Base-by-base conservation (phyloP, 2,797 vertebrate genomes). In the Merluccius polli region DNA sequence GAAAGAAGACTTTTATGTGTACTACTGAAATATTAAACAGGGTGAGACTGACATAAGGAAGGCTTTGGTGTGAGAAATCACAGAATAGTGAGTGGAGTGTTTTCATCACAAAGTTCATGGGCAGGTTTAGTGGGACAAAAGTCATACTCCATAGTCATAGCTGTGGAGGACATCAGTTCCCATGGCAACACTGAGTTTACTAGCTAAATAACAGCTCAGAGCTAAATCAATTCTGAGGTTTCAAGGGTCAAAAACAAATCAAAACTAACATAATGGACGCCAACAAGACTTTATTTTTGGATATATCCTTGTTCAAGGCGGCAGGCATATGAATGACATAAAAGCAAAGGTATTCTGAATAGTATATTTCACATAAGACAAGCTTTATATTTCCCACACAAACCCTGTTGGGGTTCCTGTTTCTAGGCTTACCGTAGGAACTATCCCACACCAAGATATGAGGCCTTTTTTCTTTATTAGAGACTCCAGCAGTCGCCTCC, bases 401-500 rank as follows among this genome's bases (percentile, higher is more conserved):
- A 21, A 18, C 41, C 41, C 41, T 16, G 36, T 38, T 12, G 15
- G 41, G 41, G 41, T 48, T 16, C 41, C 41, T 16, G 41, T 18
- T 18, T n/a, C 21, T 7, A 4, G 48, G 48, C 48, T 21, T 29
- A 13, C 24, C 13, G 24, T 67, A 27, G 63, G 9, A 72, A 35
- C 36, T n/a, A 67, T 80, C 76, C 80, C 79, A 81, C 80, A 24
- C 69, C 0, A 0, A 80, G 18, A 84, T 87, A 77, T 82, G 85
- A 88, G 78, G 36, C 73, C 9, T 68, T 63, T 74, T 73, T 68
- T 63, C 73, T 73, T 86, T 81, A 88, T 86, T 86, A 79, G 75
- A 86, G 86, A 29, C 74, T 84, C 76, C 81, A 77, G 82, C 44
- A 70, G 81, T 36, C 31, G 44, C 38, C 76, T 77, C 84, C 84